Evolutionary conservation across 2,888 invertebrate genomes (phyloP), one percentile per base, ranked within the genome.

Genomic region (Ennomos quercinarius): DNA sequence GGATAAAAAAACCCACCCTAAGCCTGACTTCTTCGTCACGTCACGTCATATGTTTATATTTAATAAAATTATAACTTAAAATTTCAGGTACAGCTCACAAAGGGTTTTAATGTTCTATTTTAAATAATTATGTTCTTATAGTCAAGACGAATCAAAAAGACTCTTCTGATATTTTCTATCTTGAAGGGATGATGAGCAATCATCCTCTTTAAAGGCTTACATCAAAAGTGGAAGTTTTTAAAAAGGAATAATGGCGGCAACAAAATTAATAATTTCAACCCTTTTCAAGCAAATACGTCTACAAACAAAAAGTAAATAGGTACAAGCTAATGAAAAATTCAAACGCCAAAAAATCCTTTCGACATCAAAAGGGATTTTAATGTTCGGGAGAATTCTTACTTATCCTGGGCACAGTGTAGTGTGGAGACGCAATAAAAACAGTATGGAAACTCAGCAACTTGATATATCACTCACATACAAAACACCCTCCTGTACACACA

Each of bases 271-370:
- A 64, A 61, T 58, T 68, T 60, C 47, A 63, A 68, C 65, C 66
- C 70, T 66, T 55, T 61, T 62, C 49, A 41, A 56, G 58, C 61
- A 65, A 59, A 51, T 56, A 44, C 48, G 45, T 51, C 50, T 51
- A 41, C 52, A 63, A 68, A 61, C 68, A 67, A 66, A 63, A 52
- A 60, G 52, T 53, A 58, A 66, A 61, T 66, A 67, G 62, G 63
- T 61, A 55, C 46, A 57, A 42, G 47, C 43, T 67, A 64, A 73
- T 73, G 68, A 72, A 76, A 72, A 71, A 73, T 74, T 71, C 69
- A 72, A 58, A 61, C 58, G 51, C 56, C 51, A 55, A 62, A 66
- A 64, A 67, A 57, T 51, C 64, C 58, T 35, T 59, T 53, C 12
- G 39, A 61, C 62, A 56, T 63, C 65, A 67, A 65, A 62, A 55